Evolutionary conservation across 2,888 invertebrate species (phyloP), one percentile per base, ranked within the genome.

Genomic region (Altica lythri): DNA sequence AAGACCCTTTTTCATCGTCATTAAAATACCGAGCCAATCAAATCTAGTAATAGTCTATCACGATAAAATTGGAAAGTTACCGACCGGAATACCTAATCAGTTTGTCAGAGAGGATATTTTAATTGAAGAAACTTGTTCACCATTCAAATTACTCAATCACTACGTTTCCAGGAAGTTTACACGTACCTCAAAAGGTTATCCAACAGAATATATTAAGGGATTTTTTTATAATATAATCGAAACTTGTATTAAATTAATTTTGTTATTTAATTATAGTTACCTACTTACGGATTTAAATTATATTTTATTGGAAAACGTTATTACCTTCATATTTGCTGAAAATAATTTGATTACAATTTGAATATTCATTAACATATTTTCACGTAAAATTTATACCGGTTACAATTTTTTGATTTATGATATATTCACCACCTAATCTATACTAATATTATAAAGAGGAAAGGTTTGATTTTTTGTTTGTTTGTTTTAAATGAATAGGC

Each of bases 101-200:
- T 38, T 48, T 30, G 48, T 38, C 38, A 38, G 38, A 47, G 18
- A 48, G 48, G 48, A 38, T 48, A 48, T 48, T 48, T 42, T 50
- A 50, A 50, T 50, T 50, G 51, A 44, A 43, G 44, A 51, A 47
- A 37, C 47, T 51, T 55, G 55, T 55, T 55, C 40, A 43, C 42
- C 34, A 46, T 55, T 51, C 35, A 43, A 51, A 50, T 55, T 37
- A 47, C 50, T 51, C 50, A 45, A 50, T 50, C 51, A 43, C 40
- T 45, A 25, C 42, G 34, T 32, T 50, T 50, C 44, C 51, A 29
- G 51, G 51, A 51, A 51, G 44, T 51, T 48, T 30, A 38, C n/a
- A 22, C 38, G 19, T 48, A 17, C 48, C 38, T 40, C 25, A 13
- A 19, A 40, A 40, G 22, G 14, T 40, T 13, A 40, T 25, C 25